These are phyloP conservation scores for Emydocephalus ijimae DNA, from an alignment of 2,113 vertebrate genomes.

Conservation along the genomic window DNA sequence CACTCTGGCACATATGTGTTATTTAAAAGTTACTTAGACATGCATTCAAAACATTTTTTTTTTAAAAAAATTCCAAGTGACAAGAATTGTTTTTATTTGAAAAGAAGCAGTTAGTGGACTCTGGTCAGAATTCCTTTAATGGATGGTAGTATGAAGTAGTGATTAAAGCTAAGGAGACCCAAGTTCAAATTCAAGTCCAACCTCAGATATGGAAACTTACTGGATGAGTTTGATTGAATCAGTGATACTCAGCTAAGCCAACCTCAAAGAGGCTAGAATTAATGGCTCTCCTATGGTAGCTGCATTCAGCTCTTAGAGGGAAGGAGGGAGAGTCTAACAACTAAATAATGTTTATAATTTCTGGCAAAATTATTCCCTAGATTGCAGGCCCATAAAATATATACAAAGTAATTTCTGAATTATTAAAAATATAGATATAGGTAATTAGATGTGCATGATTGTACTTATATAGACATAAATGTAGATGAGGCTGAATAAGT, in stretches of 20 bases:
- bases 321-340: background rate
- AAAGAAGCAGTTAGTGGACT: background rate
- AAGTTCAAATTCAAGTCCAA: background rate
- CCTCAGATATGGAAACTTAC: background rate
- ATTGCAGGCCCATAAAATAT: background rate
- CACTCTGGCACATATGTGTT: background rate
- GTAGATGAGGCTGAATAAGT: background rate
- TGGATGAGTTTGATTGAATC: background rate
- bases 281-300: no score
- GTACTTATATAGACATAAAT: background rate
- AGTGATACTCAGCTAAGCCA: background rate
- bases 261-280: background rate
- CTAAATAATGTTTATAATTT: background rate
- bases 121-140: background rate
- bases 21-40: background rate
- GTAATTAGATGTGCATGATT: background rate
- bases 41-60: background rate
- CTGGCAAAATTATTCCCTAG: background rate
- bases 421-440: background rate
- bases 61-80: background rate
- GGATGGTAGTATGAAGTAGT: background rate
- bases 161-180: background rate
- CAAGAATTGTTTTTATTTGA: background rate
- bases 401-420: background rate
- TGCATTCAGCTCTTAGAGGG: background rate